Base-by-base conservation (phyloP, 2,888 invertebrate species). In the Hemistola chrysoprasaria region DNA sequence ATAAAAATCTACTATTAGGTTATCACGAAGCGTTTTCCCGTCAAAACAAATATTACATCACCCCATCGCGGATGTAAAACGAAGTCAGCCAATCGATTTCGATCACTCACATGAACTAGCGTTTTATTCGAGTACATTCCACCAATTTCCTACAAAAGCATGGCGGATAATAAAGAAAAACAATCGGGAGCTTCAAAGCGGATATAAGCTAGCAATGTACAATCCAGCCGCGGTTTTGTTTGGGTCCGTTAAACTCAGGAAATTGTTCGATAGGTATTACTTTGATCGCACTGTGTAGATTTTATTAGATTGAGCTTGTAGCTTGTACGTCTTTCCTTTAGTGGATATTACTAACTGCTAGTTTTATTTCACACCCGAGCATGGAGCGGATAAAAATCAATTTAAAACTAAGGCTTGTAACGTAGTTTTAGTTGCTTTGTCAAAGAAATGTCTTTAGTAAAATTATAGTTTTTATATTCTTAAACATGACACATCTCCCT, bases 221-320 rank as follows among this genome's bases (percentile, higher is more conserved):
- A 16, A 16, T 2, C 16, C 16, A 5, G 23, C 40, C 40, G 44
- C 26, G 50, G 46, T 45, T 54, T 49, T 35, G 38, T 41, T 41
- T 28, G 37, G 42, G 45, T 41, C 42, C 40, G 45, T 41, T 48
- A 42, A 53, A 48, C 44, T 55, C 36, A 45, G 48, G 54, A 52
- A 55, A 55, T 55, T 55, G 52, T 46, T 50, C 50, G 40, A 55
- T 50, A 36, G 25, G 44, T 41, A 44, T 46, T 32, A 44, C 54
- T 55, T 55, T 55, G 52, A 52, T 52, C 54, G 35, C 29, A 24
- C 31, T 30, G 30, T 43, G 32, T 22, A 38, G 43, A 44, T 45
- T 45, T 45, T 45, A 45, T 45, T 45, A 36, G 45, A 45, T 45
- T 44, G 29, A 21, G 22, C 31, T 39, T 16, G 16, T 16, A 3